These are phyloP conservation scores for Liasis olivaceus DNA, from an alignment of 2,797 vertebrate species.

Conservation along the genomic window DNA sequence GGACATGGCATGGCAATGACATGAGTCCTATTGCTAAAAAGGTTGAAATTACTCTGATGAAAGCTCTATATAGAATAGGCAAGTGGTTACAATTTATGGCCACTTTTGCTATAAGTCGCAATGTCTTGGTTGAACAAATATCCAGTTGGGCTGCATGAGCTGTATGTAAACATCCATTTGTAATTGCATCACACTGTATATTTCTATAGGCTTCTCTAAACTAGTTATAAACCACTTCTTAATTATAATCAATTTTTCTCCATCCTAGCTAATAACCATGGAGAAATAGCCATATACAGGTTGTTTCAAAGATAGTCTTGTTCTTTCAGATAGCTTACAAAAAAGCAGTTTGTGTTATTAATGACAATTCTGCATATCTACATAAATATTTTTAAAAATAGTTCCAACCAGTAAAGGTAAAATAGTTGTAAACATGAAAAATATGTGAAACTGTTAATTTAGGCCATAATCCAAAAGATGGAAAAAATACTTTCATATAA, in stretches of 20 bases:
- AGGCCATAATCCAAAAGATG: background rate
- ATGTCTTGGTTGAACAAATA: background rate
- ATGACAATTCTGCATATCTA: background rate
- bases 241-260: background rate
- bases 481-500: background rate
- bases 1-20: background rate
- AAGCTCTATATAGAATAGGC: background rate
- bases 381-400: conserved; percentile 8
- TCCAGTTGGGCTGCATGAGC: background rate
- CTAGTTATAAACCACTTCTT: background rate
- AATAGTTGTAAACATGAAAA: background rate
- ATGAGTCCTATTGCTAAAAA: background rate
- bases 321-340: background rate
- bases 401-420: conserved; percentile 7
- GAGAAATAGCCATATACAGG: background rate
- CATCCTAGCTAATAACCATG: background rate
- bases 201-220: background rate
- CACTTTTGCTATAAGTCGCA: background rate
- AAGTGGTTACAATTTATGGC: background rate
- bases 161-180: background rate
- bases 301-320: background rate
- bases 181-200: background rate
- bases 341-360: background rate
- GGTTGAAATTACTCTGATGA: background rate
- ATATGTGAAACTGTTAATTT: conserved; percentile 23